Percentiles rank a stretch among this genome's conserved stretches.
Conservation (phyloP, 64 coral and sea anemone genomes). For the Orbicella faveolata region DNA sequence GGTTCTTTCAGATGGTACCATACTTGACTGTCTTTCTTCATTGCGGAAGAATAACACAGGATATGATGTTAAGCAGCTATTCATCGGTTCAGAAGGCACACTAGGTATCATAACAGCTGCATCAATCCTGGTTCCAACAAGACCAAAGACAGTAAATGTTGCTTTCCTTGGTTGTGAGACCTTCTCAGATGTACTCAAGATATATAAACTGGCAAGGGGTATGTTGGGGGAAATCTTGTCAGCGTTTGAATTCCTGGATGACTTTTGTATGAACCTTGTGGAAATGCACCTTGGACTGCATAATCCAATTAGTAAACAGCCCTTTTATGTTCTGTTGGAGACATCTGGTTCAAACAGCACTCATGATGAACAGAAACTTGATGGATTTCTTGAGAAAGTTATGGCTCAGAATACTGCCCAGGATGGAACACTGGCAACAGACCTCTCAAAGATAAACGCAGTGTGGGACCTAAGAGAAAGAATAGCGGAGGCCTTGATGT, state of each 20-base stretch:
- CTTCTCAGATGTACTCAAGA: slow-evolving; percentile 71
- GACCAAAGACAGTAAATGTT: slow-evolving; percentile 90
- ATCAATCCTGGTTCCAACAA: slow-evolving; percentile 79
- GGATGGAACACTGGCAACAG: slow-evolving; percentile 91
- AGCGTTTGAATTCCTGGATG: slow-evolving; percentile 90
- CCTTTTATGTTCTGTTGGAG: slow-evolving; percentile 91
- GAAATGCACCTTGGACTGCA: slow-evolving; percentile 66
- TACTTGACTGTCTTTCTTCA: slow-evolving; percentile 88
- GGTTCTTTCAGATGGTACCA: slow-evolving; percentile 85
- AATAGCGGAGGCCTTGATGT: slow-evolving; percentile 57
- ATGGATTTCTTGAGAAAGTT: slow-evolving; percentile 66
- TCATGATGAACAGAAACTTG: slow-evolving; percentile 97
- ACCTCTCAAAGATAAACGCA: slow-evolving; percentile 68
- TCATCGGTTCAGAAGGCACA: slow-evolving; percentile 94
- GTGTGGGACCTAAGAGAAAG: slow-evolving; percentile 88
- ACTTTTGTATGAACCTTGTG: slow-evolving; percentile 57
- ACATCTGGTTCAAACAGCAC: slow-evolving; percentile 81
- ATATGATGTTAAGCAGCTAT: slow-evolving; percentile 92
- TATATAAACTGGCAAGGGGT: slow-evolving; percentile 71
- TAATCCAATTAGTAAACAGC: slow-evolving; percentile 73
- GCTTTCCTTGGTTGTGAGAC: slow-evolving; percentile 86
- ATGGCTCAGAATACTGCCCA: slow-evolving; percentile 66
- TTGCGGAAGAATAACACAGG: slow-evolving; percentile 92
- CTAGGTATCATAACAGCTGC: slow-evolving; percentile 87
- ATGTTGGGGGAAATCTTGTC: slow-evolving; percentile 95